These are phyloP conservation scores for Boleophthalmus pectinirostris DNA, from an alignment of 2,113 vertebrate genomes.

Conservation along the genomic window DNA sequence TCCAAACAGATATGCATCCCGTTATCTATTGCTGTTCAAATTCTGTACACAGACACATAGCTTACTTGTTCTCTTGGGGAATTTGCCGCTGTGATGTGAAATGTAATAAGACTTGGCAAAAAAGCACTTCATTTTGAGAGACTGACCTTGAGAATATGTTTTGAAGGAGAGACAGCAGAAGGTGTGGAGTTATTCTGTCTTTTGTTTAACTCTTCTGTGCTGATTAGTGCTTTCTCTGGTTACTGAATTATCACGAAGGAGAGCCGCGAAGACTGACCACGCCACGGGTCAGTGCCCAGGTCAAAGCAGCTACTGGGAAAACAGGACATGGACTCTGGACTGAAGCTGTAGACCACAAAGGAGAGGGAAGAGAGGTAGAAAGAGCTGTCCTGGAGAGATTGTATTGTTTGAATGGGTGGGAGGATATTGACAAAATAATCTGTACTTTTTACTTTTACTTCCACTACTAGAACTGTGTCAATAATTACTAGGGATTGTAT, in stretches of 20 bases:
- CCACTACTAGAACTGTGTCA: too few species aligned
- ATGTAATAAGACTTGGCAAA: constrained; percentile 20
- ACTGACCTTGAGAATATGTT: neutral
- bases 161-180: neutral
- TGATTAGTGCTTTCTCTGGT: constrained; percentile 11
- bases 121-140: neutral
- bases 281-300: constrained; percentile 17
- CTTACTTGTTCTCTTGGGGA: constrained; percentile 3
- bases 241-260: constrained; percentile 24
- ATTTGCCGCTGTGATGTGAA: constrained; percentile 54
- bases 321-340: neutral
- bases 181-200: constrained; percentile 1
- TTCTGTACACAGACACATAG: neutral
- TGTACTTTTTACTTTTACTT: too few species aligned
- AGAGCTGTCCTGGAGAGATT: too few species aligned
- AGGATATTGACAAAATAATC: too few species aligned
- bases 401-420: neutral
- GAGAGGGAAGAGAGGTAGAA: neutral
- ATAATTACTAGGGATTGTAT: too few species aligned
- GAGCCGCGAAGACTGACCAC: constrained; percentile 3
- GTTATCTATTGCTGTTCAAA: constrained; percentile 10
- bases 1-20: too few species aligned
- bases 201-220: constrained; percentile 8
- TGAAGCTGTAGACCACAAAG: neutral
- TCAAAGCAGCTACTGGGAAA: neutral